Conservation (phyloP, 2,113 vertebrate species). For the Hippocampus comes region DNA sequence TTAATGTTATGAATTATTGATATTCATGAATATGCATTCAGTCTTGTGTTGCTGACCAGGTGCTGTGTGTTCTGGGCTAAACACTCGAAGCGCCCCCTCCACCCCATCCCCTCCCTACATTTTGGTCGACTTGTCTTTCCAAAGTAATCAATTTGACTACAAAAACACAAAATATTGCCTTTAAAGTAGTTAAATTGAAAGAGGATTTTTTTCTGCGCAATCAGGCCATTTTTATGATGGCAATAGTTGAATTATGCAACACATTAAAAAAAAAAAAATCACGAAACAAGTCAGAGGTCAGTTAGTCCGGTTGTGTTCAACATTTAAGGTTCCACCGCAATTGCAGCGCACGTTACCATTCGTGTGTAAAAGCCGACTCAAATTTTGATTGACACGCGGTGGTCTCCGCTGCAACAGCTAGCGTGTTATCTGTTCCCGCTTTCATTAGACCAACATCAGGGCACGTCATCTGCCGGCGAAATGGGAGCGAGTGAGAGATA, state of each 20-base stretch:
- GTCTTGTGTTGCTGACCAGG: constrained; percentile 64
- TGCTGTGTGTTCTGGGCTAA: constrained; percentile 39
- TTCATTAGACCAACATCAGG: neutral
- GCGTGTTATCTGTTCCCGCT: neutral
- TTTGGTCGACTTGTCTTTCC: too few species aligned
- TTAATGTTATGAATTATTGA: constrained; percentile 75
- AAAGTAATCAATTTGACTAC: too few species aligned
- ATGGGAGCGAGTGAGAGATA: constrained; percentile 11
- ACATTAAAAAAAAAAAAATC: neutral
- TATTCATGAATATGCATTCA: constrained; percentile 74
- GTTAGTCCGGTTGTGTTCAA: neutral
- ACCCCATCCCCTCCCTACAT: too few species aligned
- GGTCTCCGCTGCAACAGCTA: neutral
- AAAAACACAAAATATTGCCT: too few species aligned
- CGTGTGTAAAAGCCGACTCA: neutral
- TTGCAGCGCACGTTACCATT: neutral
- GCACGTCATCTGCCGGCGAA: neutral
- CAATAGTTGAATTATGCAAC: neutral
- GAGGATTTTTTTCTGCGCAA: too few species aligned
- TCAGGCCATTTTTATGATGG: neutral
- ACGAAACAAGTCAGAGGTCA: neutral
- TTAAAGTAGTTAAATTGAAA: neutral
- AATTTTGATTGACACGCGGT: neutral
- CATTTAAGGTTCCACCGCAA: neutral
- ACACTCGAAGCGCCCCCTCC: neutral